Evolutionary conservation across 2,797 vertebrate genomes (phyloP), one percentile per base, ranked within the genome.

Genomic region (Acestrorhynchus altus): DNA sequence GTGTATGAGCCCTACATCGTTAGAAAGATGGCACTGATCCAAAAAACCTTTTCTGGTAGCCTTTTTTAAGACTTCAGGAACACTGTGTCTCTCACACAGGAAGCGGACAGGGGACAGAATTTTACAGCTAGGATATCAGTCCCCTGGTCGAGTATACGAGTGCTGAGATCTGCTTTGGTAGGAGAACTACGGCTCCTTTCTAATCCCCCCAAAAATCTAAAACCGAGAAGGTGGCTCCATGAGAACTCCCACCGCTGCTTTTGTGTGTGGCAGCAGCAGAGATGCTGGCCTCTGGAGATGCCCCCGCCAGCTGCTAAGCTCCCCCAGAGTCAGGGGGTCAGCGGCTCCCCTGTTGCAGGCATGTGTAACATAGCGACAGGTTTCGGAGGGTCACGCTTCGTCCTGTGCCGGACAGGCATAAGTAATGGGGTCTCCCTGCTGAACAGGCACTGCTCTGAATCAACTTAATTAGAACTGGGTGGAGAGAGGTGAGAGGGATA

Each of bases 381-480:
- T 85, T 85, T 70, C 49, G 68, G 4, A 63, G 83, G 90, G 89
- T 92, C 89, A 71, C 20, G 40, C 16, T 77, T 81, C 79, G 81
- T 79, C 85, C 80, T 59, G 74, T 60, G 79, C 80, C 0, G 59
- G 89, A 91, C 89, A 91, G 89, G 67, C 71, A 72, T 91, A 92
- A 92, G 86, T 93, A 91, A 92, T 92, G 90, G 85, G 85, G 78
- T 82, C 81, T 84, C 65, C 66, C 57, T 39, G 35, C 9, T 57
- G 77, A 79, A 59, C 77, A 85, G 88, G 86, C 87, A 90, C 70
- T 15, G 52, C 90, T 87, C 88, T 92, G 90, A 87, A 93, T 93
- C 91, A 92, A 83, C 82, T 87, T 93, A 92, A 92, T 93, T 87
- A 90, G 87, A 87, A 65, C 5, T 72, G 35, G 76, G 80, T n/a